A percentile compares a stretch with the other conserved stretches of the same genome.
These are phyloP conservation scores for Calonectris borealis DNA, from an alignment of 2,113 vertebrate genomes.

Conservation along the genomic window DNA sequence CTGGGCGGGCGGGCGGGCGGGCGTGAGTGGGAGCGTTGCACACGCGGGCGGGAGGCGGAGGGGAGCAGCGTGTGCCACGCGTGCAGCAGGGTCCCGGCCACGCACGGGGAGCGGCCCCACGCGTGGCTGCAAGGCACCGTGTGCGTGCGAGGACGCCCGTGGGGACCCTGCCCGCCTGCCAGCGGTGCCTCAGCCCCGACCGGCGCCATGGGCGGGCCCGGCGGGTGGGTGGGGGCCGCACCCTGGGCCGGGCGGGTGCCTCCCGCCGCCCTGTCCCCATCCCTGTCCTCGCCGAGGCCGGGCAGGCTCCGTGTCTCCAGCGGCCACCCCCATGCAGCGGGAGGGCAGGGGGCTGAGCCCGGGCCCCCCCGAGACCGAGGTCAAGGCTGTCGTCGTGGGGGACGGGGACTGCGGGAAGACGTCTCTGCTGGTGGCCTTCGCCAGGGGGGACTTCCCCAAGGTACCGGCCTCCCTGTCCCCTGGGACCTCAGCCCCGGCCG, in stretches of 20 bases:
- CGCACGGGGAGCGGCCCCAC: too few species aligned
- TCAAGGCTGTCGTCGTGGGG: slow-evolving; percentile 74
- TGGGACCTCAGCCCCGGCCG: neutral
- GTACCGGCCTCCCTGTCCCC: neutral
- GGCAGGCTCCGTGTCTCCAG: neutral
- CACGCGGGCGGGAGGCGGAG: neutral
- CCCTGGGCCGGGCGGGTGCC: neutral
- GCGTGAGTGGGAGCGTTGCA: neutral
- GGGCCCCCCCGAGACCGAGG: neutral
- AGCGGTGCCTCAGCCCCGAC: neutral
- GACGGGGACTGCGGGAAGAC: slow-evolving; percentile 80
- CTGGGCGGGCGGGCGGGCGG: too few species aligned
- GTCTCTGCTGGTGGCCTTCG: slow-evolving; percentile 71
- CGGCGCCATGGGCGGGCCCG: neutral
- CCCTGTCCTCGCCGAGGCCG: neutral
- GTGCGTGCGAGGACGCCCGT: neutral
- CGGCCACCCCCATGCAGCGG: neutral
- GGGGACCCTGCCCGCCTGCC: neutral
- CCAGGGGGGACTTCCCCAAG: slow-evolving; percentile 68
- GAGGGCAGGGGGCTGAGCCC: neutral
- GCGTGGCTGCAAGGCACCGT: neutral
- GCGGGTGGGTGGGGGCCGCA: neutral
- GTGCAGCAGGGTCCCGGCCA: neutral
- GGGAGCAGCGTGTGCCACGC: neutral
- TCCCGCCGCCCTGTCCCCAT: neutral